These are phyloP conservation scores for Clarias magur DNA, from an alignment of 2,113 vertebrate genomes.

Conservation along the genomic window DNA sequence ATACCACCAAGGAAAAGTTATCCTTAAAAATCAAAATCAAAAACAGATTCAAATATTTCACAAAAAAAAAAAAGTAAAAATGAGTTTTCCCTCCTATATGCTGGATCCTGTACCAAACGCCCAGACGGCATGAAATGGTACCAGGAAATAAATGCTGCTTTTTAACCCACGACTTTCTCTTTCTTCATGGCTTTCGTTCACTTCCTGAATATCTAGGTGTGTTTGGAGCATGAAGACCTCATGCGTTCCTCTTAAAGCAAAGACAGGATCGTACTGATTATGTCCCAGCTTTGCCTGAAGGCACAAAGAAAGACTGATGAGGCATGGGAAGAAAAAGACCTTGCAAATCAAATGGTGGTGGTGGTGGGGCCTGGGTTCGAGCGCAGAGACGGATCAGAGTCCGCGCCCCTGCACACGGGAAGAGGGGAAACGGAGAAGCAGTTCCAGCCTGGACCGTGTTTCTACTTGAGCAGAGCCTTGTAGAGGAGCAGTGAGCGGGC, in stretches of 20 bases:
- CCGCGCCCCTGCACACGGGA: not conserved
- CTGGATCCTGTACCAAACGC: constrained; percentile 39
- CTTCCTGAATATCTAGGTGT: constrained; percentile 39
- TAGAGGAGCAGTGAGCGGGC: constrained; percentile 85
- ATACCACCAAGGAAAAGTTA: constrained; percentile 31
- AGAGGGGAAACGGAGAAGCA: constrained; percentile 22
- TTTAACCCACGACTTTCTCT: constrained; percentile 29
- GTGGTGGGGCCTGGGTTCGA: not conserved
- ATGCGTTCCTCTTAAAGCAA: constrained; percentile 33
- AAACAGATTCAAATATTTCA: constrained; percentile 36
- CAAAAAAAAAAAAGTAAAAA: constrained; percentile 38
- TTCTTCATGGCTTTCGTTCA: constrained; percentile 41
- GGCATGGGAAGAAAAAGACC: constrained; percentile 37
- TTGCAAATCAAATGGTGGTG: not conserved
- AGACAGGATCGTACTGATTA: constrained; percentile 41
- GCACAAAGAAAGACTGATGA: constrained; percentile 49
- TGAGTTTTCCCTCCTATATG: constrained; percentile 30
- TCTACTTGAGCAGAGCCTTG: constrained; percentile 85
- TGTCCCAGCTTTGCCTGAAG: constrained; percentile 52
- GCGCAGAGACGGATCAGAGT: not conserved
- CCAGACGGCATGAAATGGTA: constrained; percentile 25
- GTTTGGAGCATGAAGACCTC: constrained; percentile 33
- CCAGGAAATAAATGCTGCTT: constrained; percentile 15
- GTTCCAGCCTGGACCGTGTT: constrained; percentile 37
- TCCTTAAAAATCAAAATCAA: constrained; percentile 43